These are phyloP conservation scores for Exocentrus adspersus DNA, from an alignment of 2,888 invertebrate species.

Conservation along the genomic window DNA sequence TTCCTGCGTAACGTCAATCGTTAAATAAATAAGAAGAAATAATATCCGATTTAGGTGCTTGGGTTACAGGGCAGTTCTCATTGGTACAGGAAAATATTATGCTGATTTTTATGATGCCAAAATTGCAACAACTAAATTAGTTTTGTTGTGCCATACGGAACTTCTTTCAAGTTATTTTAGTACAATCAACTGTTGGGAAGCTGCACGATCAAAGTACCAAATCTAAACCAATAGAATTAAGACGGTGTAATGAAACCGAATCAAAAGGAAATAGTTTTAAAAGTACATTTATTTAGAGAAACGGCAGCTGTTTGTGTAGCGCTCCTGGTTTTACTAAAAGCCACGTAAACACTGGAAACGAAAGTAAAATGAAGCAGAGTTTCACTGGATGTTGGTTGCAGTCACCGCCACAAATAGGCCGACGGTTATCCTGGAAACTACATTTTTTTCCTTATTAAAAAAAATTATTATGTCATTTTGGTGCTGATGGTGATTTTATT, in stretches of 20 bases:
- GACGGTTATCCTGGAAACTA: not conserved
- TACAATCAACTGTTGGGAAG: too few relatives aligned
- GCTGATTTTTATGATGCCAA: too few relatives aligned
- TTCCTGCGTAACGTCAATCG: not conserved
- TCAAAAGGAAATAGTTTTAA: constrained; percentile 32
- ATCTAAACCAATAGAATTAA: constrained; percentile 19
- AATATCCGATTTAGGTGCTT: constrained; percentile 1
- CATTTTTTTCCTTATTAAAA: too few relatives aligned
- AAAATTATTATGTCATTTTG: too few relatives aligned
- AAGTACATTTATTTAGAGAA: constrained; percentile 26
- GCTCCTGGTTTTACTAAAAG: constrained; percentile 41
- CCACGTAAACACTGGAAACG: constrained; percentile 40
- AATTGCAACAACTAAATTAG: too few relatives aligned
- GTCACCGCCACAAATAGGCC: constrained; percentile 20
- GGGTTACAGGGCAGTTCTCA: not conserved
- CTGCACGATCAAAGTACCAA: not conserved
- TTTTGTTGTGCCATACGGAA: too few relatives aligned
- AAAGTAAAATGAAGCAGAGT: constrained; percentile 42
- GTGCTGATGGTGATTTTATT: too few relatives aligned
- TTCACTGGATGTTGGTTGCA: constrained; percentile 15
- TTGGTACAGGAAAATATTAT: too few relatives aligned
- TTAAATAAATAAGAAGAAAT: constrained; percentile 6
- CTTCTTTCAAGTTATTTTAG: too few relatives aligned
- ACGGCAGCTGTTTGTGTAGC: constrained; percentile 35
- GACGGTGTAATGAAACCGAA: constrained; percentile 16